Base-by-base conservation (phyloP, 2,888 invertebrate species). In the Drosophila demipolita region DNA sequence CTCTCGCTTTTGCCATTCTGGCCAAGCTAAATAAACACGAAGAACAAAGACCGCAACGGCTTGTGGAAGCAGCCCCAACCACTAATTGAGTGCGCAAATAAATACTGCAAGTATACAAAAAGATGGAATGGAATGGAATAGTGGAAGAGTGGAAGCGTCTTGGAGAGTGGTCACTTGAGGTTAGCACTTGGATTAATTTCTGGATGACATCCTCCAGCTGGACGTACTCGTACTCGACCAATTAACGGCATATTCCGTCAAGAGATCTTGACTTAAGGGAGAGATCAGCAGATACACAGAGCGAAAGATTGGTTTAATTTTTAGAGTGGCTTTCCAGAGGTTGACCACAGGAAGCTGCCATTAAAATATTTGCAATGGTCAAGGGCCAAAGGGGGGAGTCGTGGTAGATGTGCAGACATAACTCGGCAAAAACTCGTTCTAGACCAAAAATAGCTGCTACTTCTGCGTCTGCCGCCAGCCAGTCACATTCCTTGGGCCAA, bases 21-120 rank as follows among this genome's bases (percentile, higher is more conserved):
- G 67, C 52, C 63, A 82, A 76, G 67, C 40, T 66, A 87, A 87
- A 87, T 83, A 89, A 89, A 85, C 81, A 87, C 63, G 65, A 60
- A 65, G 78, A 59, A 74, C 83, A 87, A 85, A 80, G 84, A 68
- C 20, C 70, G 17, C 32, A 67, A 35, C 42, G 63, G 55, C 66
- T 73, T 61, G 72, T 62, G 36, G 38, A 42, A 40, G 26, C 35
- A 38, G 62, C 49, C 35, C 52, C 32, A 54, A 60, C 70, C 60
- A 69, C 80, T 88, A 90, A 87, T 90, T 87, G 89, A 90, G 87
- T 88, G 90, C 52, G 88, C 83, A 88, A 88, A 90, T 87, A 90
- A 78, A 86, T 76, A 77, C 49, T 36, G 50, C 17, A 45, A 36
- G 55, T 23, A 5, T 17, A 50, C 50, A 32, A 17, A 38, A 23